A percentile compares a stretch with the other conserved stretches of the same genome.
Conservation (phyloP, 2,113 vertebrate genomes). For the Orycteropus afer region DNA sequence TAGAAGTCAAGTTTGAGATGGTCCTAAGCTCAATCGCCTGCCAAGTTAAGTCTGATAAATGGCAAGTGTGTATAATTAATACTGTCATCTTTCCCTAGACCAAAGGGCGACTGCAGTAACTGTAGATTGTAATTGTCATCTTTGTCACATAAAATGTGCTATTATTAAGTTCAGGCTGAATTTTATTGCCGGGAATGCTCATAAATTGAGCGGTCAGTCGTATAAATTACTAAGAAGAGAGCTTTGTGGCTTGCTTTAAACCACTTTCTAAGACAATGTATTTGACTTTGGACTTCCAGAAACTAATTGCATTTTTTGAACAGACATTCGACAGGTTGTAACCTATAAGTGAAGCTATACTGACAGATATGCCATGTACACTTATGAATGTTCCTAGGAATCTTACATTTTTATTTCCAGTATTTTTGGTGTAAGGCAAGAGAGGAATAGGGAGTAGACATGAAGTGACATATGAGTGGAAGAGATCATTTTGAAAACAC, state of each 20-base stretch:
- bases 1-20: slow-evolving; percentile 87
- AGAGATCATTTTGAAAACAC: slow-evolving; percentile 45
- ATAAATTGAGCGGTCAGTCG: slow-evolving; percentile 93
- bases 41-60: slow-evolving; percentile 92
- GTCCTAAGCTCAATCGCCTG: slow-evolving; percentile 88
- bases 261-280: slow-evolving; percentile 84
- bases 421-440: slow-evolving; percentile 73
- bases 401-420: slow-evolving; percentile 78
- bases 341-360: slow-evolving; percentile 80
- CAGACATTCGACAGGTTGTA: slow-evolving; percentile 84
- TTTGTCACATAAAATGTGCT: slow-evolving; percentile 94
- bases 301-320: slow-evolving; percentile 86
- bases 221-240: slow-evolving; percentile 91
- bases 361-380: slow-evolving; percentile 73
- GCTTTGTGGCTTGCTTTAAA: slow-evolving; percentile 83
- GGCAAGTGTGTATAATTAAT: slow-evolving; percentile 90
- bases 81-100: slow-evolving; percentile 87
- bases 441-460: slow-evolving; percentile 31
- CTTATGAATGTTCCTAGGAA: slow-evolving; percentile 78
- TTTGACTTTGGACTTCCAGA: slow-evolving; percentile 88
- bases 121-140: slow-evolving; percentile 94
- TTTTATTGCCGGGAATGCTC: slow-evolving; percentile 91
- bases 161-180: slow-evolving; percentile 93
- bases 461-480: slow-evolving; percentile 47
- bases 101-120: slow-evolving; percentile 89